A percentile compares a stretch with the other conserved stretches of the same genome.
phyloP scores from a whole-genome alignment of 2,888 invertebrate genomes.

The Cheilosia grossa region DNA sequence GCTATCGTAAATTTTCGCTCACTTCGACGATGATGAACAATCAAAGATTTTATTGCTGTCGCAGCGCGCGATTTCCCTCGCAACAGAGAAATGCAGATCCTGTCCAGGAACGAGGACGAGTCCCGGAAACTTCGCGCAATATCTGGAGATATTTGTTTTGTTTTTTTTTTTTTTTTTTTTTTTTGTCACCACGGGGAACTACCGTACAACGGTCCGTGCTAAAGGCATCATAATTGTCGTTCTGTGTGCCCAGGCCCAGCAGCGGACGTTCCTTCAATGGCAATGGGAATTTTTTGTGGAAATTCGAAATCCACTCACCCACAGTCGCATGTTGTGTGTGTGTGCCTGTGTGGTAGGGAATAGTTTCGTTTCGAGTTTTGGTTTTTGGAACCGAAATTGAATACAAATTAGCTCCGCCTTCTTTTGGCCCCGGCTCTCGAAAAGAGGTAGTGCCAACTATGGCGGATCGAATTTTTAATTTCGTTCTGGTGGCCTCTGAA shows the following conservation, averaged over 20 bases:
- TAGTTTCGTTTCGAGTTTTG: constrained; percentile 5
- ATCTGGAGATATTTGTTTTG: constrained; percentile 33
- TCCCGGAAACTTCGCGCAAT: constrained; percentile 59
- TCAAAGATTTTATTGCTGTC: constrained; percentile 72
- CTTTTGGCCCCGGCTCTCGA: constrained; percentile 31
- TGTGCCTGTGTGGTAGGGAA: not conserved
- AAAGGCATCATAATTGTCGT: constrained; percentile 68
- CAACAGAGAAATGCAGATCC: not conserved
- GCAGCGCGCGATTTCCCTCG: constrained; percentile 61
- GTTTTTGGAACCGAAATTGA: constrained; percentile 50
- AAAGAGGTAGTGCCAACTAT: constrained; percentile 69
- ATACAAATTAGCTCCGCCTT: constrained; percentile 73
- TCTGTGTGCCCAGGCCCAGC: not conserved
- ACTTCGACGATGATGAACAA: constrained; percentile 71
- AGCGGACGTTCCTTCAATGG: constrained; percentile 53
- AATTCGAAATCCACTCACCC: not conserved
- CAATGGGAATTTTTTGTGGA: constrained; percentile 32
- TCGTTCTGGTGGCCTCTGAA: constrained; percentile 65
- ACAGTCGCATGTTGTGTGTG: not conserved
- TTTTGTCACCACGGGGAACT: constrained; percentile 64
- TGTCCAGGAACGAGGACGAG: constrained; percentile 2
- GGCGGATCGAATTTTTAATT: constrained; percentile 74
- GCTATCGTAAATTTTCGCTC: constrained; percentile 69
- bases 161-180: constrained; percentile 28
- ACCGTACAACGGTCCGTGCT: constrained; percentile 63